Evolutionary conservation across 2,888 invertebrate species (phyloP).

Genomic region (Ormyrus pomaceus): DNA sequence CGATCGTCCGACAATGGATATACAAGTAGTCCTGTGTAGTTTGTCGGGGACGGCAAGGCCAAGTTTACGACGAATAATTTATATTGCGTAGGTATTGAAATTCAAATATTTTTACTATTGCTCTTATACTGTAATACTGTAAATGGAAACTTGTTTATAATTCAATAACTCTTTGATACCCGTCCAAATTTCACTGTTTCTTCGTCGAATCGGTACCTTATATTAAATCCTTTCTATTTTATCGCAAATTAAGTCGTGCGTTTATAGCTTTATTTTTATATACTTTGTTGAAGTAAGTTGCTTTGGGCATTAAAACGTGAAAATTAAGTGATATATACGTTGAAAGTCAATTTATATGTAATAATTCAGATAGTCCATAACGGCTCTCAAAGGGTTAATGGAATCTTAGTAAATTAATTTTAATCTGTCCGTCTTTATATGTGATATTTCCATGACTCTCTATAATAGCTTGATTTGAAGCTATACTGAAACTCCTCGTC

Average conservation of each 20-base stretch:
- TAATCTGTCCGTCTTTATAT: slow-evolving; percentile 45
- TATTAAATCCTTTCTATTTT: too few relatives aligned
- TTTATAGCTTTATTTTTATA: too few relatives aligned
- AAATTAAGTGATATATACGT: too few relatives aligned
- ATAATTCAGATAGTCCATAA: background rate
- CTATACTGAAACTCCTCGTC: slow-evolving; percentile 44
- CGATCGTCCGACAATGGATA: slow-evolving; percentile 17
- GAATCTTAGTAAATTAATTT: slow-evolving; percentile 43
- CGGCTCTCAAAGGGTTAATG: slow-evolving; percentile 37
- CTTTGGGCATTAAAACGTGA: too few relatives aligned
- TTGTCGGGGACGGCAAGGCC: background rate
- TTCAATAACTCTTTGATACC: slow-evolving; percentile 44
- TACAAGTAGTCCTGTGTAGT: background rate
- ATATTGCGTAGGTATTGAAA: slow-evolving; percentile 43
- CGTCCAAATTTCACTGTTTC: background rate
- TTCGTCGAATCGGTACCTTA: too few relatives aligned
- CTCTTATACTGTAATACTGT: slow-evolving; percentile 43
- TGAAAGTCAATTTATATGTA: background rate
- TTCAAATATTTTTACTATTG: slow-evolving; percentile 54
- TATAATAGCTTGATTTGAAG: slow-evolving; percentile 41
- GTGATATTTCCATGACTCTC: slow-evolving; percentile 51
- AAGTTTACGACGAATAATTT: slow-evolving; percentile 37
- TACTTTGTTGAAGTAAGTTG: too few relatives aligned
- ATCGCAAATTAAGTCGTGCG: too few relatives aligned
- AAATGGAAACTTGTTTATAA: slow-evolving; percentile 18